These are phyloP conservation scores for Heterochromis multidens DNA, from an alignment of 2,113 vertebrate genomes.

Conservation along the genomic window DNA sequence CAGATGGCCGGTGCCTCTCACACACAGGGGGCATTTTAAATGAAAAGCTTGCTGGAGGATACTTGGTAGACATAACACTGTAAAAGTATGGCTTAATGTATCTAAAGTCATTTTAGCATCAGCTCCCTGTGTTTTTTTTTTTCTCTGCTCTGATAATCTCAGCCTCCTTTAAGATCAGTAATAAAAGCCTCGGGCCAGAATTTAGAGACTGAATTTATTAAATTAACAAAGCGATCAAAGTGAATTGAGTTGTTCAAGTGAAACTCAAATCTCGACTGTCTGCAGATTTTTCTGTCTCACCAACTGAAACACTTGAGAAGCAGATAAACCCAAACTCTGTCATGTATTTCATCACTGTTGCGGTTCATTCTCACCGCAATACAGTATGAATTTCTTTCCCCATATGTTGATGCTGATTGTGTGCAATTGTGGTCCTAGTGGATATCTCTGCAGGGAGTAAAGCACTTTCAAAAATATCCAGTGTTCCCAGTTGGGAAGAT, in stretches of 20 bases:
- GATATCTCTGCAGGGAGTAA: constrained; percentile 4
- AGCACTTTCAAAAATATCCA: constrained; percentile 8
- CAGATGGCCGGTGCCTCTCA: constrained; percentile 27
- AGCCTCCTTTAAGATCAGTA: constrained; percentile 20
- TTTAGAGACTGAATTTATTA: constrained; percentile 21
- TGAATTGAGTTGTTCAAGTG: constrained; percentile 11
- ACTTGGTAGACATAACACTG: not conserved
- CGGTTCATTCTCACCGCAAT: not conserved
- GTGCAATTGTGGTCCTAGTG: not conserved
- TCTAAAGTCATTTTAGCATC: constrained; percentile 4
- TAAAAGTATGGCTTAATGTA: not conserved
- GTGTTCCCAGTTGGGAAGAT: not conserved
- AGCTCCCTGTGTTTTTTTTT: not conserved
- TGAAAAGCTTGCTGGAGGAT: not conserved
- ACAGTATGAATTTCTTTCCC: not conserved
- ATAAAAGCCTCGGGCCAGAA: not conserved
- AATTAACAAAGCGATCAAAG: constrained; percentile 33
- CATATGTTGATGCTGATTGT: not conserved
- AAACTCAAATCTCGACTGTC: constrained; percentile 12
- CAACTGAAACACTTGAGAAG: not conserved
- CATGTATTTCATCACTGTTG: constrained; percentile 36
- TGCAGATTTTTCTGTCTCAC: not conserved
- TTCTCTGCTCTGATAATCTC: not conserved
- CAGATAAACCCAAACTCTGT: not conserved
- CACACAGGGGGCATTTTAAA: constrained; percentile 16